Evolutionary conservation across 2,797 vertebrate genomes (phyloP), one percentile per base, ranked within the genome.

Genomic region (Hephaestus fuliginosus): DNA sequence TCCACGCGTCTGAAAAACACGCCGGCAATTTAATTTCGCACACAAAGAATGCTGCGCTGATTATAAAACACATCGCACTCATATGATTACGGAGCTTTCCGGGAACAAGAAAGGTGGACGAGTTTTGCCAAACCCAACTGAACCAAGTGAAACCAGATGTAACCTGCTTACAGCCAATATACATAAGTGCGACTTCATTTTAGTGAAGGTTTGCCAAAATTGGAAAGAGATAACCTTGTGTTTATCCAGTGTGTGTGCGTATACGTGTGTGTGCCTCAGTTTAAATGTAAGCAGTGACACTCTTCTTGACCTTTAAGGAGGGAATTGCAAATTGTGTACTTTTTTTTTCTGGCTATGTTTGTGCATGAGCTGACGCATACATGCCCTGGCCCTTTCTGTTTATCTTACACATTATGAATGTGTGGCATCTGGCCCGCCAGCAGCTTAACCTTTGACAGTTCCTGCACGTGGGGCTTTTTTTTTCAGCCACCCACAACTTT

Each of bases 301-400:
- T 55, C 2, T 61, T 79, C 65, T 53, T 88, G 91, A 91, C 90
- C 85, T 91, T 90, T 82, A 62, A 71, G 78, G 76, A 49, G 36
- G 68, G 75, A 88, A 83, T 78, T 79, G 70, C 58, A 89, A 84
- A 84, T 76, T 11, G 55, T 74, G 64, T 76, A 51, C 10, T 51
- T 58, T 57, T 72, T 69, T 48, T 74, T 15, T 14, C 12, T 4
- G 30, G 20, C 51, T 36, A 53, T 80, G 68, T 82, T 73, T 70
- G 64, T 68, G 70, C 63, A 15, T 1, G 3, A 63, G 72, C 63
- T 57, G 74, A 75, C 63, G 1, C 44, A 15, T 33, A 49, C 48
- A 52, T 61, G 74, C 70, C 64, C 4, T 5, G 10, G 33, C 56
- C 14, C 20, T 3, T 25, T 39, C 64, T 65, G 70, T 76, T 82